These are phyloP conservation scores for Bicyclus anynana DNA, from an alignment of 1,140 invertebrate species.

Conservation along the genomic window DNA sequence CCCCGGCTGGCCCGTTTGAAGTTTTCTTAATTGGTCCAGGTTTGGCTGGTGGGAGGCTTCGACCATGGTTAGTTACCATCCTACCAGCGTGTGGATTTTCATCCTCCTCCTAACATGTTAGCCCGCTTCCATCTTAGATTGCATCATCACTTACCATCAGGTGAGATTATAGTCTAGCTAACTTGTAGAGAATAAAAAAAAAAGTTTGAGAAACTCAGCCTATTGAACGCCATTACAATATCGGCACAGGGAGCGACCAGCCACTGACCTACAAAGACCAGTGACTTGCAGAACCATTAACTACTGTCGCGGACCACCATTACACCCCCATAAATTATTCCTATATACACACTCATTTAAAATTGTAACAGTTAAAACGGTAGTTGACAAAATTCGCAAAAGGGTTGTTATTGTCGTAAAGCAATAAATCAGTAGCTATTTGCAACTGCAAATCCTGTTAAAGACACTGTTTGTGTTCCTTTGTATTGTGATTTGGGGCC, in stretches of 20 bases:
- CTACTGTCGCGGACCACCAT: constrained; percentile 57
- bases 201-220: constrained; percentile 43
- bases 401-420: constrained; percentile 54
- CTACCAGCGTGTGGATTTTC: no score
- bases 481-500: not conserved
- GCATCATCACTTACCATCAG: no score
- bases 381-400: constrained; percentile 58
- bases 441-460: constrained; percentile 17
- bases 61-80: no score
- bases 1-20: no score
- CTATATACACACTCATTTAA: constrained; percentile 37
- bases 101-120: no score
- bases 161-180: no score
- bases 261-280: constrained; percentile 65
- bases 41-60: no score
- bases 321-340: constrained; percentile 59
- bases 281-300: constrained; percentile 59
- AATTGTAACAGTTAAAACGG: constrained; percentile 62
- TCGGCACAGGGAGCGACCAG: constrained; percentile 37
- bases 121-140: no score
- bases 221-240: constrained; percentile 31
- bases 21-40: no score
- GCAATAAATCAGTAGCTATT: constrained; percentile 31
- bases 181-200: not conserved
- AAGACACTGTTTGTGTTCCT: constrained; percentile 1